Conservation (phyloP, 1,140 invertebrate genomes). For the Listronotus bonariensis region DNA sequence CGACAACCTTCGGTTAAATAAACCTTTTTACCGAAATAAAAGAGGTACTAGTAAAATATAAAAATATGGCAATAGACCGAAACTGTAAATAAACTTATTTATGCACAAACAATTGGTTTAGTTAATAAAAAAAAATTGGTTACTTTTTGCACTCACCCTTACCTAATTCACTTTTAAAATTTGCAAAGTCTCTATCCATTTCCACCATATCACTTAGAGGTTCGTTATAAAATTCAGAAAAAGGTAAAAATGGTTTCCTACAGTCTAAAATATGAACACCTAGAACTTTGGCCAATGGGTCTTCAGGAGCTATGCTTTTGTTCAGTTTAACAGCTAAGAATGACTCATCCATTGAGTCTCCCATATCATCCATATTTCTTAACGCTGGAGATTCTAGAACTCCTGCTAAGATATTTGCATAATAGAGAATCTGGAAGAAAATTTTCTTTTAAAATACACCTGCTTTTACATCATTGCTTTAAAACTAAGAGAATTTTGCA, state of each 20-base stretch:
- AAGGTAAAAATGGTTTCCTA: conserved; percentile 79
- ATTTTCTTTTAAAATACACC: too few species aligned
- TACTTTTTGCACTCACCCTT: not conserved
- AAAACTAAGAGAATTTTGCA: too few species aligned
- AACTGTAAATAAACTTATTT: too few species aligned
- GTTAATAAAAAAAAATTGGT: too few species aligned
- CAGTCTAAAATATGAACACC: conserved; percentile 79
- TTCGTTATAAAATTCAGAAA: conserved; percentile 93
- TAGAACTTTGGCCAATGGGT: conserved; percentile 61
- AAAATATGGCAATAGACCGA: too few species aligned
- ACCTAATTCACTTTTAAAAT: conserved; percentile 74
- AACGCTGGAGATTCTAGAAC: conserved; percentile 70
- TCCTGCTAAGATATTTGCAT: conserved; percentile 86
- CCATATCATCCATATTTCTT: conserved; percentile 62
- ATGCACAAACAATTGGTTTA: too few species aligned
- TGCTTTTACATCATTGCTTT: too few species aligned
- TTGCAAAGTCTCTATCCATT: conserved; percentile 91
- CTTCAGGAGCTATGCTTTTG: conserved; percentile 42
- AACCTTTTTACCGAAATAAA: too few species aligned
- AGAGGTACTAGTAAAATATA: too few species aligned
- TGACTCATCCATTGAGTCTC: conserved; percentile 46
- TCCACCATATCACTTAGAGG: conserved; percentile 88
- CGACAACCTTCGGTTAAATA: too few species aligned
- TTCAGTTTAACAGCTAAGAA: conserved; percentile 44
- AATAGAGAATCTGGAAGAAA: conserved; percentile 77